Base-by-base conservation (phyloP, 2,888 invertebrate genomes). In the Cantharis rufa region DNA sequence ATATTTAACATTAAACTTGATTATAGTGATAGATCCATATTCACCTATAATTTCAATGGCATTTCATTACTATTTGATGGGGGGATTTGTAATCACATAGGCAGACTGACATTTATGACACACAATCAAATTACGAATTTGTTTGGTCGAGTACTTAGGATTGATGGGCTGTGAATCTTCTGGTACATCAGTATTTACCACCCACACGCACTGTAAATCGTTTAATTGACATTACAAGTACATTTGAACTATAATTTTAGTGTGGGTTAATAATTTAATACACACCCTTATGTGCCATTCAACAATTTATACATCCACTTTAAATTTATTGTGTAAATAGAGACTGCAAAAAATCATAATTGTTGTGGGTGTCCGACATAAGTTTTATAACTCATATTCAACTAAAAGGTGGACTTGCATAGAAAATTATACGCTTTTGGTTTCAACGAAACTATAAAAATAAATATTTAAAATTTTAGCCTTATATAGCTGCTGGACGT, bases 71-170 rank as follows among this genome's bases (percentile, higher is more conserved):
- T 48, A n/a, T 48, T 48, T 48, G 48, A 48, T 9, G 48, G 48
- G 48, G 2, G 48, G n/a, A 48, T 72, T 72, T 72, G 66, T 72
- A 66, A 62, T 72, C 48, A 72, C 27, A 62, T 63, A 62, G 63
- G 62, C 62, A 28, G 71, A 32, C 48, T 72, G 66, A 68, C 72
- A 66, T 72, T 72, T 72, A 72, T 72, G 72, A 72, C 66, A 48
- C 48, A 66, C 68, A 66, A 66, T 72, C 61, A 72, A 72, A 72
- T 72, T 72, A 72, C 63, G 71, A 72, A 72, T 72, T 66, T 72
- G 68, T 72, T 63, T 16, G 71, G 62, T 63, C 62, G 62, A 63
- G 71, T 28, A 71, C 63, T 48, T 48, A 28, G 16, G 62, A 63
- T 28, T 71, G 71, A 71, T 71, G 63, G 63, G 63, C 66, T 32